Conservation (phyloP, 2,797 vertebrate genomes). For the Betta splendens region DNA sequence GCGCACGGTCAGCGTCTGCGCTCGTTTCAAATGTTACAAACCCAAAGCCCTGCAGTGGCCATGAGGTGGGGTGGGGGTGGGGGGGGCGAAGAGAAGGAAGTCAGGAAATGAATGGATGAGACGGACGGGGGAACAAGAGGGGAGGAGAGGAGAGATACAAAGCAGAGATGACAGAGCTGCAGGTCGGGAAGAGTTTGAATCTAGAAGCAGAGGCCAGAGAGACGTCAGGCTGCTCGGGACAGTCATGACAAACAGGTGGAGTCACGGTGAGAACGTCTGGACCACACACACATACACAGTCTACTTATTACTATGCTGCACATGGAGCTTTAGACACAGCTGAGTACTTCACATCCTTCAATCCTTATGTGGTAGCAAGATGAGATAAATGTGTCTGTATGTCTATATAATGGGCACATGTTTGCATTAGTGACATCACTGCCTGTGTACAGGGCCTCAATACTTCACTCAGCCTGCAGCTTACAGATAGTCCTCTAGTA, state of each 20-base stretch:
- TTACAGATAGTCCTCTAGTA: too few relatives aligned
- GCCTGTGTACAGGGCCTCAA: too few relatives aligned
- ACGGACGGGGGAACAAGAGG: slow-evolving; percentile 17
- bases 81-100: slow-evolving; percentile 63
- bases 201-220: slow-evolving; percentile 53
- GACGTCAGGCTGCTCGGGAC: slow-evolving; percentile 35
- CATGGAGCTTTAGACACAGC: too few relatives aligned
- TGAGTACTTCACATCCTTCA: too few relatives aligned
- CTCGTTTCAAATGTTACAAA: slow-evolving; percentile 99
- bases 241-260: slow-evolving; percentile 30
- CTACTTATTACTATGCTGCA: too few relatives aligned
- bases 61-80: slow-evolving; percentile 32
- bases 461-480: background rate
- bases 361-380: too few relatives aligned
- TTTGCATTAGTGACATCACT: too few relatives aligned
- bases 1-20: slow-evolving; percentile 94
- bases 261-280: slow-evolving; percentile 19
- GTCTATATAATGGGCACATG: too few relatives aligned
- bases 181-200: slow-evolving; percentile 39
- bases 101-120: slow-evolving; percentile 30
- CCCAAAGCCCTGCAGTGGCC: slow-evolving; percentile 89
- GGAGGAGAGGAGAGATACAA: slow-evolving; percentile 57
- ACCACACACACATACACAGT: slow-evolving; percentile 23
- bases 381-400: too few relatives aligned
- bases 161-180: slow-evolving; percentile 53